Percentiles rank a stretch among this genome's conserved stretches.
These are phyloP conservation scores for Cardiocondyla obscurior DNA, from an alignment of 1,140 invertebrate species.

Conservation along the genomic window DNA sequence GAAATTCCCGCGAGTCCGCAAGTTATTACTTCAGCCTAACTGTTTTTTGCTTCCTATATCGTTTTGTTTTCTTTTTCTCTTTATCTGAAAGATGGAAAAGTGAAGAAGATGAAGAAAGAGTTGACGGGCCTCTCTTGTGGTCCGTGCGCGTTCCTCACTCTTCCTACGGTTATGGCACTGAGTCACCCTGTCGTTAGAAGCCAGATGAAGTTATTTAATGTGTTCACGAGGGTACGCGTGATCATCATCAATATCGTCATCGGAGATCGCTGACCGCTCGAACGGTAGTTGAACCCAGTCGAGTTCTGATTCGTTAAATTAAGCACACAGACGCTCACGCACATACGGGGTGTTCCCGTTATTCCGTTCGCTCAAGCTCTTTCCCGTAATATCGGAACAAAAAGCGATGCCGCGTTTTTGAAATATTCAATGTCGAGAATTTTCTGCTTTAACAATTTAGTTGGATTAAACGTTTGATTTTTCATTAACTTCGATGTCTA, in stretches of 20 bases:
- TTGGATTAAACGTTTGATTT: background rate
- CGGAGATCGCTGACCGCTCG: constrained; percentile 52
- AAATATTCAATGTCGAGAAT: background rate
- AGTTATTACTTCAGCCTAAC: constrained; percentile 2
- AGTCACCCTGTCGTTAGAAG: constrained; percentile 40
- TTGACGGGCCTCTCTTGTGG: constrained; percentile 15
- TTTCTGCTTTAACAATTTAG: background rate
- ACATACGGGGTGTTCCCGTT: constrained; percentile 20
- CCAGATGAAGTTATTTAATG: constrained; percentile 58
- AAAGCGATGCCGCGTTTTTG: background rate
- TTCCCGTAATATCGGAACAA: background rate
- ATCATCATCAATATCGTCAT: constrained; percentile 56
- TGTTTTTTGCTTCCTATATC: background rate
- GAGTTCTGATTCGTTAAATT: constrained; percentile 74
- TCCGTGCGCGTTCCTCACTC: constrained; percentile 14
- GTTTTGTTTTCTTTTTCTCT: constrained; percentile 4
- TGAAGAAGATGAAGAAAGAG: constrained; percentile 17
- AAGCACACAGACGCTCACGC: constrained; percentile 40
- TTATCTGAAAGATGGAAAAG: constrained; percentile 30
- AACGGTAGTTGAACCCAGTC: constrained; percentile 77
- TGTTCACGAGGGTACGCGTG: constrained; percentile 51
- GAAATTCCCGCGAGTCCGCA: background rate
- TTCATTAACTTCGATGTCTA: no score
- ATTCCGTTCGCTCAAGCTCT: background rate
- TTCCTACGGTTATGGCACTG: constrained; percentile 19